Evolutionary conservation across 2,797 vertebrate genomes (phyloP).

Genomic region (Diceros bicornis): DNA sequence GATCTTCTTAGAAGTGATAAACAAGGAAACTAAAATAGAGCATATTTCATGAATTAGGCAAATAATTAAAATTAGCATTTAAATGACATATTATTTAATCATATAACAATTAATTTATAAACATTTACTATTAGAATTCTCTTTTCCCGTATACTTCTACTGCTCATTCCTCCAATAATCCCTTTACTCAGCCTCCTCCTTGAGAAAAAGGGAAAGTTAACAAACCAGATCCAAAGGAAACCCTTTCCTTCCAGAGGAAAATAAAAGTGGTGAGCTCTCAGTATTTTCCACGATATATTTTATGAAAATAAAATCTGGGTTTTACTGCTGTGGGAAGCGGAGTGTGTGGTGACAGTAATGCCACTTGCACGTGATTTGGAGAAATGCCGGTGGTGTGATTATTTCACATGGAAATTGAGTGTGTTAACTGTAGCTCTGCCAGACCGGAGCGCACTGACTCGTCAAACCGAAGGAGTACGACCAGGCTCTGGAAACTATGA

Average conservation of each 20-base stretch:
- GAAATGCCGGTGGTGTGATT: not conserved
- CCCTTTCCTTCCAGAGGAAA: too few relatives aligned
- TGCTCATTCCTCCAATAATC: not conserved
- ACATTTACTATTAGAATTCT: not conserved
- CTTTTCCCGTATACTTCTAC: not conserved
- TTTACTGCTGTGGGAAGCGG: not conserved
- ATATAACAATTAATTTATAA: not conserved
- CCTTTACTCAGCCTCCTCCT: too few relatives aligned
- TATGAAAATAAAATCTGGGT: slow-evolving; percentile 55
- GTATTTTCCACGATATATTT: not conserved
- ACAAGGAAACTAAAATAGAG: not conserved
- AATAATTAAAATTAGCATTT: slow-evolving; percentile 8
- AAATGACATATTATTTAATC: not conserved
- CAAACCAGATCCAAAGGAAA: not conserved
- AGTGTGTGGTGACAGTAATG: not conserved
- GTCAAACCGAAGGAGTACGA: slow-evolving; percentile 74
- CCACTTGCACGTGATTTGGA: not conserved
- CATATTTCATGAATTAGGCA: not conserved
- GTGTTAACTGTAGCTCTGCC: slow-evolving; percentile 37
- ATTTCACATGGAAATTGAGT: rapidly evolving
- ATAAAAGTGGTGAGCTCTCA: too few relatives aligned
- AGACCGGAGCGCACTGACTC: slow-evolving; percentile 71
- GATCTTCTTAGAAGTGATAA: not conserved
- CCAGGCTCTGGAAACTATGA: slow-evolving; percentile 82
- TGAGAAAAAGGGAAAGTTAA: not conserved